Evolutionary conservation across 2,797 vertebrate species (phyloP), one percentile per base, ranked within the genome.

Genomic region (Periophthalmus magnuspinnatus): DNA sequence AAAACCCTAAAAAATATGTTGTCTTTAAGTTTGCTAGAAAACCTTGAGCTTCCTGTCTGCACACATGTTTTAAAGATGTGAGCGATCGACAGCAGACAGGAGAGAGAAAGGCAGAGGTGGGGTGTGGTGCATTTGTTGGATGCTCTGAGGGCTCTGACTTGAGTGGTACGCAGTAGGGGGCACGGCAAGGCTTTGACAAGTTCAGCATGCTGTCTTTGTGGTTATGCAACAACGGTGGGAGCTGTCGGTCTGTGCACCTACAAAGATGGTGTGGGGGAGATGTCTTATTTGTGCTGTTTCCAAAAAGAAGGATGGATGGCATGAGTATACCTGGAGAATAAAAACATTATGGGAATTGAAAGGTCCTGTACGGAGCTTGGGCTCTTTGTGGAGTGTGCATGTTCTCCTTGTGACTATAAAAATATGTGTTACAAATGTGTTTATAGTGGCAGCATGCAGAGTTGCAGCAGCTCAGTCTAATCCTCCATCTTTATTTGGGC

Each of bases 111-210:
- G 13, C 21, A 22, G 41, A 22, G 36, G 36, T 65, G 5, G 60
- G 22, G 54, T 11, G 10, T n/a, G 52, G 21, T 9, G 65, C 36
- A 13, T 16, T 63, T 13, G 13, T 41, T 1, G 61, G 14, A 64
- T 48, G 67, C 50, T 14, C 5, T 47, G 34, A 57, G 60, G 64
- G 56, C 63, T 68, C 67, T 55, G 36, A 48, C 9, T 38, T 60
- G 19, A 58, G 70, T 67, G 52, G 64, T 62, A 62, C 70, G 52
- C 74, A 69, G 71, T 50, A 55, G 70, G 60, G 41, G 69, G 68
- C 55, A 57, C 70, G 67, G 55, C 78, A 69, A 61, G 61, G 73
- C 74, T 69, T 78, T 84, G 80, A 82, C 76, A 84, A 64, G 76
- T 79, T 72, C 36, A 16, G 22, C 62, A 41, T 75, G 67, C 45